These are phyloP conservation scores for Didymodactylos carnosus DNA, from an alignment of 2,888 invertebrate genomes.

Conservation along the genomic window DNA sequence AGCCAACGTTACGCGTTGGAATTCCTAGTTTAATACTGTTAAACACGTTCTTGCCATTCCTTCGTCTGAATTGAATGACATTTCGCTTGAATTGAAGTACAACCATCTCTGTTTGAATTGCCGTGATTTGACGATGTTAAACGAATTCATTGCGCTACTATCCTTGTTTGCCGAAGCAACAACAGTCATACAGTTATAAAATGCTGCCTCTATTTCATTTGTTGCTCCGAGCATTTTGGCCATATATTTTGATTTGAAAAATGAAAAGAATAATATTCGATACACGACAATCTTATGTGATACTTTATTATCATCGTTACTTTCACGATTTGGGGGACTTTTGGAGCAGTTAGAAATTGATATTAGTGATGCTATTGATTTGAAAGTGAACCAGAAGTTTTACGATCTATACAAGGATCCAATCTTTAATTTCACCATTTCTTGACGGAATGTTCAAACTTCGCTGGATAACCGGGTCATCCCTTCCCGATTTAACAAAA, in stretches of 20 bases:
- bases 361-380: neutral
- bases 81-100: neutral
- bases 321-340: too few species aligned
- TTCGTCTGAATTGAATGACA: neutral
- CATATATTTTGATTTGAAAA: neutral
- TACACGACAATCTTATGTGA: neutral
- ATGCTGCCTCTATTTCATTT: neutral
- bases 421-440: neutral
- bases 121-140: neutral
- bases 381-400: neutral
- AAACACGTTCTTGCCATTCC: neutral
- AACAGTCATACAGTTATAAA: neutral
- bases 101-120: neutral
- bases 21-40: neutral
- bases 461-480: neutral
- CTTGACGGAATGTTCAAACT: neutral
- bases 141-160: neutral
- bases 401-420: neutral
- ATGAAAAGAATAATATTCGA: neutral
- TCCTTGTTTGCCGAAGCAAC: neutral
- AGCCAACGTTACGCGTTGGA: neutral
- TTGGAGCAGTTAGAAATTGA: neutral
- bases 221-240: neutral
- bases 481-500: neutral
- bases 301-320: too few species aligned